Base-by-base conservation (phyloP, 2,797 vertebrate genomes). In the Synanceia verrucosa region DNA sequence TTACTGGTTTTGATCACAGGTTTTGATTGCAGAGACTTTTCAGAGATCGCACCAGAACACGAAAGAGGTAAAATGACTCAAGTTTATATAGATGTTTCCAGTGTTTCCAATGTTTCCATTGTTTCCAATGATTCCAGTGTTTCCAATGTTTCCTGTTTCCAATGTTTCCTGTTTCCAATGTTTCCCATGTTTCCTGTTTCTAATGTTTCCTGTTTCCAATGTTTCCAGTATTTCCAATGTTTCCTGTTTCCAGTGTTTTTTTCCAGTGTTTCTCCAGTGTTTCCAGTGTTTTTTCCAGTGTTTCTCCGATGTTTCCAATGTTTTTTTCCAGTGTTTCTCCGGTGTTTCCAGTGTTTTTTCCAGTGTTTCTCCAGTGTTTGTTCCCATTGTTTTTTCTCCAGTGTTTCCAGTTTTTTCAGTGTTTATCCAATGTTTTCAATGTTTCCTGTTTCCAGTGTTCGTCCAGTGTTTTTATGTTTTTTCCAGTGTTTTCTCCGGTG, bases 11-110 rank as follows among this genome's bases (percentile, higher is more conserved):
- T 34, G 6, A 55, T 85, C 76, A 18, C 84, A 97, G 96, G 95
- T 13, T 96, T 96, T 68, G 93, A 92, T 70, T 97, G 96, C 70
- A 92, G 95, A 82, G 94, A 94, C 56, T 97, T 97, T 84, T 94
- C 94, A 29, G 93, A 95, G 21, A 94, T 97, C 6, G 95, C 95
- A 24, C 95, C 96, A 28, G 91, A 94, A 82, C 88, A 94, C 53
- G 95, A 96, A 83, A 87, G 82, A 96, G 96, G 96, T 90, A 36
- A 71, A 59, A 55, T 23, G 0, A 16, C 19, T 2, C 1, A 36
- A 46, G 13, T 19, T 11, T 28, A 7, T n/a, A n/a, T n/a, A n/a
- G n/a, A n/a, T n/a, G n/a, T n/a, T 34, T 12, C 39, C n/a, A 13
- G 16, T 82, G 26, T 77, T 31, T 8, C 46, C 4, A 70, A 10